phyloP scores from a whole-genome alignment of 2,797 vertebrate species.

The Pelobates cultripes region DNA sequence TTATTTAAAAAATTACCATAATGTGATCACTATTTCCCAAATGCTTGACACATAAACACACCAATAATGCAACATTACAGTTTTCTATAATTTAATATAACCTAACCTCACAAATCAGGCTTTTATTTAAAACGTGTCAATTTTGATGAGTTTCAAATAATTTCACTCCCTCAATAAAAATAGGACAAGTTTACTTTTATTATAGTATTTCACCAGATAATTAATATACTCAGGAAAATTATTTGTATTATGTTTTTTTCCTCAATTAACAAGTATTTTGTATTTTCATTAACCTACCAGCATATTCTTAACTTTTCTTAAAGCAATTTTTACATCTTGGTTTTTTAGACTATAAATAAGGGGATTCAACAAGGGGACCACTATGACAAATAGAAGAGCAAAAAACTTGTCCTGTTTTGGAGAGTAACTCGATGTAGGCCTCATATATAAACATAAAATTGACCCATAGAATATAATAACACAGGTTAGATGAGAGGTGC shows the following conservation, averaged over 20 bases:
- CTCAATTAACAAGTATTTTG: too few relatives aligned
- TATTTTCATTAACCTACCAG: not conserved
- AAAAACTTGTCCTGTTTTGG: conserved; percentile 60
- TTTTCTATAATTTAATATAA: too few relatives aligned
- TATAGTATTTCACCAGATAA: too few relatives aligned
- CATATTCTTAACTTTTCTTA: not conserved
- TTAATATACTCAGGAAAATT: too few relatives aligned
- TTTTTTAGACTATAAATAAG: not conserved
- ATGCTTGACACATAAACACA: too few relatives aligned
- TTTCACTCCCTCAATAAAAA: too few relatives aligned
- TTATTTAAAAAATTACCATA: not conserved
- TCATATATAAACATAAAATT: conserved; percentile 34
- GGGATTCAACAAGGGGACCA: conserved; percentile 26
- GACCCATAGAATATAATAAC: conserved; percentile 41
- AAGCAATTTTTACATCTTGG: not conserved
- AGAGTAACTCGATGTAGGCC: conserved; percentile 53
- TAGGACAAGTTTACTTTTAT: too few relatives aligned
- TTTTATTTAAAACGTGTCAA: too few relatives aligned
- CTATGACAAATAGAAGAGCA: not conserved
- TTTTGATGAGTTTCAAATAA: too few relatives aligned
- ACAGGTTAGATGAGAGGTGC: conserved; percentile 36
- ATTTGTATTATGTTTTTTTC: too few relatives aligned
- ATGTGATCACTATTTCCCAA: not conserved
- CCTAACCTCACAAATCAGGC: too few relatives aligned
- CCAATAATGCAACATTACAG: too few relatives aligned